phyloP scores from a whole-genome alignment of 2,113 vertebrate genomes.

The Pavo muticus region DNA sequence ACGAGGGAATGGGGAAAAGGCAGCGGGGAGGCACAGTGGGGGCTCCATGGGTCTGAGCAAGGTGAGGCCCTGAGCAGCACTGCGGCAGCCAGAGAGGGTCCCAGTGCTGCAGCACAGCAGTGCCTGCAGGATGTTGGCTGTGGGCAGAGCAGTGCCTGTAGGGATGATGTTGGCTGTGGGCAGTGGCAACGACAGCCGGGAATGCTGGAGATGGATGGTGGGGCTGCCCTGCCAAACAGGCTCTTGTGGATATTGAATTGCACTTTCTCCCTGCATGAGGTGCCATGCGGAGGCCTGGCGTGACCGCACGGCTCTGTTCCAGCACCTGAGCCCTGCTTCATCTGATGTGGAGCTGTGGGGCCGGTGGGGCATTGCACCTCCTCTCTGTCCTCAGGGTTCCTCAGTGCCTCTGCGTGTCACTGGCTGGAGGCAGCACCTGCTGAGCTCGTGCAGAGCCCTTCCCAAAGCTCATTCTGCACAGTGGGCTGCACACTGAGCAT shows the following conservation, averaged over 20 bases:
- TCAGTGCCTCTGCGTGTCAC: background rate
- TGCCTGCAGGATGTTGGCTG: no score
- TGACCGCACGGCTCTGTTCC: background rate
- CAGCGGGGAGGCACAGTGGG: background rate
- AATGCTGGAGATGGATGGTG: constrained; percentile 43
- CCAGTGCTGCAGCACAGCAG: background rate
- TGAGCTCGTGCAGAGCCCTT: background rate
- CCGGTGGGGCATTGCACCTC: background rate
- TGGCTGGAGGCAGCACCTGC: background rate
- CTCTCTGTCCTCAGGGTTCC: background rate
- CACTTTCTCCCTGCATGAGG: background rate
- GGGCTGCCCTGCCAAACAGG: constrained; percentile 32
- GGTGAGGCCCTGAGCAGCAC: accelerated
- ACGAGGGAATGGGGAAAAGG: background rate
- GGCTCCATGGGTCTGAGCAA: background rate
- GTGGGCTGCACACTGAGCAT: background rate
- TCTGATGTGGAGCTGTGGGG: background rate
- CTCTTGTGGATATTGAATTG: constrained; percentile 27
- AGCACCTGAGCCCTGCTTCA: background rate
- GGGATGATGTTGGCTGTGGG: background rate
- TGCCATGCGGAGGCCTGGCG: background rate
- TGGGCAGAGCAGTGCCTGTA: background rate
- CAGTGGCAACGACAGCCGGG: background rate
- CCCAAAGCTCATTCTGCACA: background rate
- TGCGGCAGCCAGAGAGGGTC: accelerated